Evolutionary conservation across 1,140 invertebrate species (phyloP).

Genomic region (Orchesella cincta): DNA sequence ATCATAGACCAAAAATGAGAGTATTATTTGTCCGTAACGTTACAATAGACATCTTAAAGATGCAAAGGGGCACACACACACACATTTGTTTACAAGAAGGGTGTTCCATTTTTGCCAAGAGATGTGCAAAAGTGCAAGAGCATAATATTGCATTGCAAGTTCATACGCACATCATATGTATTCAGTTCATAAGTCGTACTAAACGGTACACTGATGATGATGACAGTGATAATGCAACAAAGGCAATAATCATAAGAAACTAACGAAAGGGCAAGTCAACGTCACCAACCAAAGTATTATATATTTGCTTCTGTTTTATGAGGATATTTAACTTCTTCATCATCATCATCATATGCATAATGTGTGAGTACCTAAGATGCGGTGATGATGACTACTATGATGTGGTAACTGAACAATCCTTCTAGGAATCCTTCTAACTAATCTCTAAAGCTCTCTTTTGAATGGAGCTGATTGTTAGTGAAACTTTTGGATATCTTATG

Average conservation of each 20-base stretch:
- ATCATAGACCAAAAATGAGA: too few relatives aligned
- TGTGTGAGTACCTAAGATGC: too few relatives aligned
- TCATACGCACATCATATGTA: neutral
- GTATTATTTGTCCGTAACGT: too few relatives aligned
- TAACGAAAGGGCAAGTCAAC: constrained; percentile 12
- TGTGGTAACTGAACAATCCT: neutral
- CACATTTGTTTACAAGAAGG: neutral
- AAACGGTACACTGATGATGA: neutral
- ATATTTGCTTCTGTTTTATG: neutral
- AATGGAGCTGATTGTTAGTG: too few relatives aligned
- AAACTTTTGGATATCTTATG: too few relatives aligned
- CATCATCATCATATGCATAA: neutral
- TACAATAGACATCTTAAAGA: too few relatives aligned
- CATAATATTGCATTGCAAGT: too few relatives aligned
- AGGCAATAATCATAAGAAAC: neutral
- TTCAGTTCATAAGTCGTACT: neutral
- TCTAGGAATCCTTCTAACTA: too few relatives aligned
- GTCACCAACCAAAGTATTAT: neutral
- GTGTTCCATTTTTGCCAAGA: neutral
- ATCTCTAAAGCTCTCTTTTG: too few relatives aligned
- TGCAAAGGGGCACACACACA: neutral
- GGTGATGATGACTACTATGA: too few relatives aligned
- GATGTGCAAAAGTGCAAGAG: too few relatives aligned
- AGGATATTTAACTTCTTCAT: neutral
- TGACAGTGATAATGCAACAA: too few relatives aligned